Base-by-base conservation (phyloP, 2,888 invertebrate genomes). In the Agapostemon virescens region DNA sequence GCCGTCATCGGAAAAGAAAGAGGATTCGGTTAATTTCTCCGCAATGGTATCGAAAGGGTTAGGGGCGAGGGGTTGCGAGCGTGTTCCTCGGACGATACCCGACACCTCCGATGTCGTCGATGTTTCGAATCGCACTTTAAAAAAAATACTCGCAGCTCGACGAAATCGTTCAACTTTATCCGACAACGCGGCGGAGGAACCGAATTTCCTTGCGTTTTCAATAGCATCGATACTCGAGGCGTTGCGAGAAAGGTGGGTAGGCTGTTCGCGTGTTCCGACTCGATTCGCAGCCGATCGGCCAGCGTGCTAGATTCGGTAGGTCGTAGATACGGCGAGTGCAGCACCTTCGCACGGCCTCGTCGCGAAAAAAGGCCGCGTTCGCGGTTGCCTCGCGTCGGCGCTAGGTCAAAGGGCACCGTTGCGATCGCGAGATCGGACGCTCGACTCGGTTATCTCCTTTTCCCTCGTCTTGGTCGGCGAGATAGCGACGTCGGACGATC, bases 291-390 rank as follows among this genome's bases (percentile, higher is more conserved):
- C n/a, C n/a, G n/a, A n/a, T n/a, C n/a, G 71, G 55, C 75, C 55
- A 74, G 69, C 67, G 79, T 79, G 79, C 79, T 38, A 85, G 89
- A 82, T 86, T 86, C 76, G 82, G 86, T 84, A 75, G 89, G 88
- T 88, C 88, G 87, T 79, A 84, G 83, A 63, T 72, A 85, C 81
- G 77, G 77, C 42, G 77, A 85, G 79, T 78, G 83, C 77, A 83
- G 76, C 86, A 86, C 85, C 88, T 89, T 89, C 88, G 84, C 86
- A 86, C 87, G 89, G 85, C 89, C 89, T 84, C 88, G 84, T 81
- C 85, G 49, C 49, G 45, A n/a, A n/a, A n/a, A n/a, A n/a, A n/a
- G n/a, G n/a, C n/a, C n/a, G n/a, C n/a, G n/a, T n/a, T n/a, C n/a
- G n/a, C n/a, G n/a, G n/a, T 45, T 20, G 45, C 45, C 5, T 52